phyloP scores from a whole-genome alignment of 2,113 vertebrate genomes.

The Crotophaga sulcirostris region DNA sequence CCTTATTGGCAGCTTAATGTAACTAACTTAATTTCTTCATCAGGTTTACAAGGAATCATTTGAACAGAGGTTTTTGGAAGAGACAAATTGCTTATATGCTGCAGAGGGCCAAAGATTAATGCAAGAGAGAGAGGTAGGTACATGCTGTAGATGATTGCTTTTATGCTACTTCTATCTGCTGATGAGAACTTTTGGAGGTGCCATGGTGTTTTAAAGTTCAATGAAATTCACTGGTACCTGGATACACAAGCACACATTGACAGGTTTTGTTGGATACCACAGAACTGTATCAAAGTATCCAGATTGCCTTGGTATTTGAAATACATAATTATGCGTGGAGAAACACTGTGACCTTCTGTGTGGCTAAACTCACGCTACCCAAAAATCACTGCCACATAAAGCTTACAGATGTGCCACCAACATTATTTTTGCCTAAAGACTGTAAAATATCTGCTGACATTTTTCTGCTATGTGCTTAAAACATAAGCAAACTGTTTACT shows the following conservation, averaged over 20 bases:
- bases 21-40: conserved; percentile 1
- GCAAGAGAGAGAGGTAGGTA: conserved; percentile 83
- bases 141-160: not conserved
- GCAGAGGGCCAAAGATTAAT: conserved; percentile 84
- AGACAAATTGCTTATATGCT: conserved; percentile 83
- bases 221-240: not conserved
- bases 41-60: conserved; percentile 85
- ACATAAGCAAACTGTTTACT: not conserved
- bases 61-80: conserved; percentile 83
- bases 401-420: not conserved
- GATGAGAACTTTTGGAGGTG: not conserved
- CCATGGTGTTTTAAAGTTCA: not conserved
- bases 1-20: not conserved
- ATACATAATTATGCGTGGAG: not conserved
- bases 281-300: not conserved
- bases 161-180: not conserved
- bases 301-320: not conserved
- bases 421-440: not conserved
- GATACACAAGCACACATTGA: not conserved
- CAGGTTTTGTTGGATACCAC: not conserved
- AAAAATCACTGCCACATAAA: not conserved
- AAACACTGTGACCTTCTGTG: not conserved
- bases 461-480: not conserved
- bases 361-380: not conserved
- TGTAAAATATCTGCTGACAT: not conserved